Evolutionary conservation across 2,888 invertebrate species (phyloP).

Genomic region (Leucoptera coffeella): DNA sequence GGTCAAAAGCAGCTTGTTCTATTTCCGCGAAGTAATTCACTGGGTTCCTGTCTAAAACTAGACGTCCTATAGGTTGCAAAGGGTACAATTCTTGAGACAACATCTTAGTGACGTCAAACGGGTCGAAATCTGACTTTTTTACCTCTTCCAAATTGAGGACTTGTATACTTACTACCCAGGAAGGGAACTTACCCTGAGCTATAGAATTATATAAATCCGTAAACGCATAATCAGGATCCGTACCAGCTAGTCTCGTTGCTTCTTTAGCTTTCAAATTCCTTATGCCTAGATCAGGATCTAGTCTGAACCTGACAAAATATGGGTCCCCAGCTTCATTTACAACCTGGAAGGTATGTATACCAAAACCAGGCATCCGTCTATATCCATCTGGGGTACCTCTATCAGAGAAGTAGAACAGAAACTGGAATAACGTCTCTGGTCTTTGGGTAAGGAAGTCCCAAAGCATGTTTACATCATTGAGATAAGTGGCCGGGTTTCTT

Average conservation of each 20-base stretch:
- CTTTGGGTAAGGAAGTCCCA: conserved; percentile 81
- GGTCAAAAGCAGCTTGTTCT: conserved; percentile 77
- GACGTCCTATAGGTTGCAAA: conserved; percentile 68
- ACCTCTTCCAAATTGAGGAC: conserved; percentile 76
- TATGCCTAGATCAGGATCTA: conserved; percentile 77
- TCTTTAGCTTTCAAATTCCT: conserved; percentile 58
- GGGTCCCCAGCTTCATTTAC: conserved; percentile 60
- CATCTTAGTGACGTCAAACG: conserved; percentile 80
- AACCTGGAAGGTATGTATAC: conserved; percentile 79
- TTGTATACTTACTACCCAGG: conserved; percentile 69
- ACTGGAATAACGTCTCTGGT: conserved; percentile 73
- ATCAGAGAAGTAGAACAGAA: conserved; percentile 70
- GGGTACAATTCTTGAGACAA: conserved; percentile 71
- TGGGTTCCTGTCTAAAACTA: conserved; percentile 74
- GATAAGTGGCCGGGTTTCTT: conserved; percentile 74
- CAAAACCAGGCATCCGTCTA: conserved; percentile 82
- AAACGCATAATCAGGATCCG: conserved; percentile 76
- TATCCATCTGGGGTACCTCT: conserved; percentile 80
- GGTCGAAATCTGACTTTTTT: conserved; percentile 64
- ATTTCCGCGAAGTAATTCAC: conserved; percentile 78
- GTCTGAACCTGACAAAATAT: conserved; percentile 78
- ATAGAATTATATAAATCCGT: conserved; percentile 78
- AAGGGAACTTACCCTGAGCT: conserved; percentile 54
- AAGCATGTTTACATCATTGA: conserved; percentile 80
- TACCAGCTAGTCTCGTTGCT: conserved; percentile 54